A percentile compares a stretch with the other conserved stretches of the same genome.
phyloP scores from a whole-genome alignment of 2,113 vertebrate species.

The Bothrops jararaca region DNA sequence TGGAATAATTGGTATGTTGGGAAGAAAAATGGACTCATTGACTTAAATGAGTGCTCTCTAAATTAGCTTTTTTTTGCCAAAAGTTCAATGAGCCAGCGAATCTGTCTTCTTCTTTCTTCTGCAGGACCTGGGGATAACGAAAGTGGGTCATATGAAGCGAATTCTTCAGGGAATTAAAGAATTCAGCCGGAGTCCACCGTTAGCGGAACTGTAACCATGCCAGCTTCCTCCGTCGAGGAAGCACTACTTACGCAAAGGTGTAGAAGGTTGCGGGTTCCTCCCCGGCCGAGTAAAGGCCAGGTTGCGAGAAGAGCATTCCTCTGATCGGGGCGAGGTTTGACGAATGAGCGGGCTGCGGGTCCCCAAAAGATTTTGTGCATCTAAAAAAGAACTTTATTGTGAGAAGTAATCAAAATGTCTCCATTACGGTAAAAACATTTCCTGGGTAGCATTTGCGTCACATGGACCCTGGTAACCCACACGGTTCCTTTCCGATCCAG shows the following conservation, averaged over 20 bases:
- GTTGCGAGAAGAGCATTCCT: constrained; percentile 47
- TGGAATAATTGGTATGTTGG: neutral
- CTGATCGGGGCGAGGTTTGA: constrained; percentile 39
- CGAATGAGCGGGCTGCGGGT: constrained; percentile 52
- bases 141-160: constrained; percentile 99
- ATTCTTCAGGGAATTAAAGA: constrained; percentile 99
- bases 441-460: constrained; percentile 45
- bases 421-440: constrained; percentile 46
- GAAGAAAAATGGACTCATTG: neutral
- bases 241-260: constrained; percentile 53
- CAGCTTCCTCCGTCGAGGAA: constrained; percentile 53
- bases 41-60: neutral
- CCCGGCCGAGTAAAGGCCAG: constrained; percentile 48
- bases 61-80: neutral
- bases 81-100: constrained; percentile 36
- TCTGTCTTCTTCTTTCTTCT: neutral
- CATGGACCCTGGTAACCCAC: constrained; percentile 62
- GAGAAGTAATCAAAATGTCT: constrained; percentile 76
- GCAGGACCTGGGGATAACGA: constrained; percentile 99
- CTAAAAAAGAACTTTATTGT: constrained; percentile 70
- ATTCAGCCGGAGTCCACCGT: constrained; percentile 79
- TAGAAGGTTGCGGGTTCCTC: constrained; percentile 54
- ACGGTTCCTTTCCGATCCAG: constrained; percentile 68
- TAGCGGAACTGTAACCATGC: constrained; percentile 78
- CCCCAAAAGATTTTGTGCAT: constrained; percentile 69